Evolutionary conservation across 2,797 vertebrate species (phyloP).

Genomic region (Pampus argenteus): DNA sequence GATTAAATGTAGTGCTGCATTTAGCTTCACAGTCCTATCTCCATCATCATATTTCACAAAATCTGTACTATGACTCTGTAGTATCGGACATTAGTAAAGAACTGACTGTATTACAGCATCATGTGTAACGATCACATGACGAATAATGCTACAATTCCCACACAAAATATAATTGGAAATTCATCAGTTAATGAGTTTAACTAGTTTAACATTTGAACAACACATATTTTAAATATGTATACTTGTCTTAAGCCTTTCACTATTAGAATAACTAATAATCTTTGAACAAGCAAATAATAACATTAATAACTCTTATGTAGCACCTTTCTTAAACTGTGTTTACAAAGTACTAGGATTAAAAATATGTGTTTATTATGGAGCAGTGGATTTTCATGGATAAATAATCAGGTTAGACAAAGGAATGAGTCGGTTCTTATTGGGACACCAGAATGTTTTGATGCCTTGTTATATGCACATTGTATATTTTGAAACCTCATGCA

Average conservation of each 20-base stretch:
- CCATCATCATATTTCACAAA: not conserved
- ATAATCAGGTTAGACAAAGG: constrained; percentile 69
- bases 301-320: constrained; percentile 56
- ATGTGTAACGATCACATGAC: not conserved
- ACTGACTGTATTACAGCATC: too few relatives aligned
- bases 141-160: not conserved
- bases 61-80: not conserved
- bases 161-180: not conserved
- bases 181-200: not conserved
- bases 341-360: constrained; percentile 69
- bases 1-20: not conserved
- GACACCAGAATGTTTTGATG: constrained; percentile 71
- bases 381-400: constrained; percentile 58
- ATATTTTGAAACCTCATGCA: constrained; percentile 42
- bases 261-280: constrained; percentile 58
- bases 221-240: constrained; percentile 33
- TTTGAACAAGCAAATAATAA: constrained; percentile 41
- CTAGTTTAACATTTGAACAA: constrained; percentile 15
- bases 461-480: constrained; percentile 70
- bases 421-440: constrained; percentile 63
- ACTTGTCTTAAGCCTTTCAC: constrained; percentile 50
- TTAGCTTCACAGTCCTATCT: too few relatives aligned
- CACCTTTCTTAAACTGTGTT: constrained; percentile 72
- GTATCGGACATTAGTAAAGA: not conserved
- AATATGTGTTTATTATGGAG: constrained; percentile 39